These are phyloP conservation scores for Arctopsyche grandis DNA, from an alignment of 1,140 invertebrate species.

Conservation along the genomic window DNA sequence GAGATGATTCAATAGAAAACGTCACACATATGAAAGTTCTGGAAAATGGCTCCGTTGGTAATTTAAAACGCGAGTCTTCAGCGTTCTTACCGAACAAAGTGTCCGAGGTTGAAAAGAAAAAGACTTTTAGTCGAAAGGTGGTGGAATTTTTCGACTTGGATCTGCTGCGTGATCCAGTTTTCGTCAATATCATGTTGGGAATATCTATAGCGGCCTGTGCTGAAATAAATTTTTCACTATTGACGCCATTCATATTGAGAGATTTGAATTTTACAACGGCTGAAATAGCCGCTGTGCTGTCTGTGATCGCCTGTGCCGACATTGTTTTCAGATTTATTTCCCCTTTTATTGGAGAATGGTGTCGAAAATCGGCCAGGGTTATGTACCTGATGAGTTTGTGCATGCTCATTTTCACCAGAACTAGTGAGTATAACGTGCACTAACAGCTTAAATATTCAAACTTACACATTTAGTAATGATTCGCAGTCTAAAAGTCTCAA, in stretches of 20 bases:
- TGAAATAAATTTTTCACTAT: constrained; percentile 74
- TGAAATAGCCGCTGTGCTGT: constrained; percentile 71
- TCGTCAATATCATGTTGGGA: constrained; percentile 74
- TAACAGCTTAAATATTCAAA: too few species aligned
- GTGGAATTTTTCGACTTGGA: constrained; percentile 67
- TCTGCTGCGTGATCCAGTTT: constrained; percentile 68
- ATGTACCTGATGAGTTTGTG: constrained; percentile 72
- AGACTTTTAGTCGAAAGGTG: constrained; percentile 50
- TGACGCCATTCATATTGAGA: constrained; percentile 73
- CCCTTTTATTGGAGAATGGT: constrained; percentile 71
- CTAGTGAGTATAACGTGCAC: constrained; percentile 67
- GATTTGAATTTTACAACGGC: constrained; percentile 68
- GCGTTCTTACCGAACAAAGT: neutral
- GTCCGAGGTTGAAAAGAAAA: constrained; percentile 5
- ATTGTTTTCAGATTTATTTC: constrained; percentile 69
- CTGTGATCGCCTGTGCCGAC: constrained; percentile 68
- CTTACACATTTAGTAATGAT: too few species aligned
- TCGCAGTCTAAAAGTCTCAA: too few species aligned
- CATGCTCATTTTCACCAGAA: constrained; percentile 70
- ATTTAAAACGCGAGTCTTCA: neutral
- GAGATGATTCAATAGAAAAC: neutral
- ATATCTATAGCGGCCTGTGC: constrained; percentile 74
- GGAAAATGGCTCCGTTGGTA: neutral
- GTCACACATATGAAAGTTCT: neutral
- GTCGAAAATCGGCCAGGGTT: constrained; percentile 68